A percentile compares a stretch with the other conserved stretches of the same genome.
Evolutionary conservation across 2,797 vertebrate species (phyloP).

Genomic region (Poeciliopsis presidionis): DNA sequence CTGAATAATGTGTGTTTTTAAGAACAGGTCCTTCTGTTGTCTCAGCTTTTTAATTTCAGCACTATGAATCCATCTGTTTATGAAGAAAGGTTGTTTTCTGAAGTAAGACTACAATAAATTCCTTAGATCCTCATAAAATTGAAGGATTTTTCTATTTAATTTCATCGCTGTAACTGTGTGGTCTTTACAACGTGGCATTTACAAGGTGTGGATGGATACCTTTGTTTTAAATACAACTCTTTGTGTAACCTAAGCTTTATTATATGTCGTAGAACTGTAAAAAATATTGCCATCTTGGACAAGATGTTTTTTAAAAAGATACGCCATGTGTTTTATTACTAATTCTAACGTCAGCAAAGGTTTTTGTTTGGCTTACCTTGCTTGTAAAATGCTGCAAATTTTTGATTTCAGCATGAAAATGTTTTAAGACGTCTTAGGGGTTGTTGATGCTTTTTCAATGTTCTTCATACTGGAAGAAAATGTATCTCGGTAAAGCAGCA

Average conservation of each 20-base stretch:
- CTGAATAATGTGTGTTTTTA: slow-evolving; percentile 32
- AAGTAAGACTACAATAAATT: slow-evolving; percentile 33
- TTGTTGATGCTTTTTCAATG: neutral
- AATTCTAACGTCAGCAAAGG: neutral
- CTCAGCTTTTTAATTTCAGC: neutral
- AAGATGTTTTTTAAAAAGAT: neutral
- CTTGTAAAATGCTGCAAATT: neutral
- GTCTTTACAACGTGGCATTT: neutral
- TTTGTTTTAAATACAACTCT: slow-evolving; percentile 12
- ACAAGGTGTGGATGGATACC: neutral
- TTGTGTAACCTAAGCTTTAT: slow-evolving; percentile 19
- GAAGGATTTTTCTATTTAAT: slow-evolving; percentile 3
- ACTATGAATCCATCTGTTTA: neutral
- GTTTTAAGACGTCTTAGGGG: neutral
- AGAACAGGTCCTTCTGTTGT: slow-evolving; percentile 6
- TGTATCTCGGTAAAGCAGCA: neutral
- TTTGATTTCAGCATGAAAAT: neutral
- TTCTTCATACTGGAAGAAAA: neutral
- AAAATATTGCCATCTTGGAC: neutral
- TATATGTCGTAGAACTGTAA: neutral
- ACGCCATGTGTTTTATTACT: neutral
- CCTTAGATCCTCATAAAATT: slow-evolving; percentile 7
- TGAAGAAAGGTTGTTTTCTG: slow-evolving; percentile 18
- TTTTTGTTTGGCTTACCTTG: neutral
- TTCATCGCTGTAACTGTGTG: neutral